Evolutionary conservation across 2,888 invertebrate species (phyloP), one percentile per base, ranked within the genome.

Genomic region (Caenorhabditis doughertyi): DNA sequence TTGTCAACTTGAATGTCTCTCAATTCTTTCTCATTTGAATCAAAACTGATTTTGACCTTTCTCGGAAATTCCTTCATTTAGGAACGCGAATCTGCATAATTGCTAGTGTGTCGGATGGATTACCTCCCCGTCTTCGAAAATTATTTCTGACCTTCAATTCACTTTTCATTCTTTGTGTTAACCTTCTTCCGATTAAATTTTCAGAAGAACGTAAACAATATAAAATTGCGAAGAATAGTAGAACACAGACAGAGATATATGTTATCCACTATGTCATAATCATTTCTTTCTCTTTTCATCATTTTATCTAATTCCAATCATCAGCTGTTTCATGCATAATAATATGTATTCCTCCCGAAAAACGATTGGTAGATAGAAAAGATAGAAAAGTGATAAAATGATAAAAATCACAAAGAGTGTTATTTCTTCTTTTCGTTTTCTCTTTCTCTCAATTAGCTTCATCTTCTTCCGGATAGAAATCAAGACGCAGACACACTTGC

Each of bases 271-370:
- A 51, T 39, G 51, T 72, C 72, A 72, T 72, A 72, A 72, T 72
- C 72, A 53, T 47, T 58, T 65, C 49, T 29, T 27, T 42, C 42
- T 25, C 60, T 18, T 44, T 74, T 58, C 21, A 56, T 74, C 62
- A 62, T 58, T 42, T 65, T 29, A 11, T 55, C 42, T 13, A 49
- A 23, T 44, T 58, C 44, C 42, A 58, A 65, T 60, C 65, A 67
- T 76, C 76, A 74, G 74, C 74, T 74, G 74, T 74, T 67, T 76
- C 76, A 67, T 67, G 49, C 39, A 60, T 68, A 49, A 67, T 67
- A 39, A n/a, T n/a, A n/a, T n/a, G n/a, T n/a, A n/a, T n/a, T 53
- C 51, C 21, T 18, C 16, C 60, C 71, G 64, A 74, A 74, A 74
- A 74, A 74, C 58, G 56, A 74, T 74, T 74, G 74, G 67, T 39